Evolutionary conservation across 2,888 invertebrate genomes (phyloP), one percentile per base, ranked within the genome.

Genomic region (Nebria brevicollis): DNA sequence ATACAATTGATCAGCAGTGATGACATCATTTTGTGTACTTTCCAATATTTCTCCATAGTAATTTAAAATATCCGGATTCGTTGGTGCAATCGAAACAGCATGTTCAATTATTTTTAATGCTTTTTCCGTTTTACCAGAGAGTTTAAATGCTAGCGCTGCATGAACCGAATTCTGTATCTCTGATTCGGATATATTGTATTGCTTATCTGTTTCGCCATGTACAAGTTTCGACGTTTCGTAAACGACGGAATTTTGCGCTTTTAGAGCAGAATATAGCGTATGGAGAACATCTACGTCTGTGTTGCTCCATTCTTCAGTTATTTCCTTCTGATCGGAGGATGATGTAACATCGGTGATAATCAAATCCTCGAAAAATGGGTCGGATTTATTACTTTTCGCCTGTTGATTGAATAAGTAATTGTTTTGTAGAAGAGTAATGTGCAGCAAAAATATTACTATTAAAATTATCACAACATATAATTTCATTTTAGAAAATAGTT

Each of bases 11-110:
- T 99, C 98, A 0, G 99, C 99, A 86, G 92, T 92, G 3, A 98
- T 92, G 15, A 98, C 91, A 89, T 98, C 96, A 54, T 95, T 93
- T 84, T 95, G 93, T 20, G 94, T 94, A 83, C 95, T 93, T 89
- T 98, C 98, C 81, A 98, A 89, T 87, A 97, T 97, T 88, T 98
- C 97, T 11, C 98, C 98, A 87, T 96, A 98, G 86, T 95, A 94
- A 83, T 96, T 95, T 8, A 99, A 90, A 74, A 98, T 94, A 86
- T 98, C 98, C 0, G 98, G 96, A 90, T 98, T 96, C 85, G 94
- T 93, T 0, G 98, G 98, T 13, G 97, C 96, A 66, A 99, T 90
- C 0, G 96, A 96, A 81, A 96, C 92, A 0, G 98, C 98, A 89
- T 98, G 98, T 89, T 97, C 94, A 86, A 96, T 95, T 43, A 97